A percentile compares a stretch with the other conserved stretches of the same genome.
Evolutionary conservation across 2,888 invertebrate species (phyloP).

Genomic region (Arctia plantaginis): DNA sequence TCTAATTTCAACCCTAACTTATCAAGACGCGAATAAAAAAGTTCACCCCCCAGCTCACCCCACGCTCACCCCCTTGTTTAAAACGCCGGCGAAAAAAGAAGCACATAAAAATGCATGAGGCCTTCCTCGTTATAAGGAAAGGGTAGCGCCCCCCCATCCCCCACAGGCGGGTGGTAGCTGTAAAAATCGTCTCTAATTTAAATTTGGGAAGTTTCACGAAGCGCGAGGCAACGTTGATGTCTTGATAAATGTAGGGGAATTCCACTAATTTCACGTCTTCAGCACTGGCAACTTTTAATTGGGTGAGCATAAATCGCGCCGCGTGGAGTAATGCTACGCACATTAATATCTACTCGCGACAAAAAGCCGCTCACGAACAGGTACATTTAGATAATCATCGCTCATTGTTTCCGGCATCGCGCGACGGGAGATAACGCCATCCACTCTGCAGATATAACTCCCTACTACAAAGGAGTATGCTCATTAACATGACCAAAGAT

Average conservation of each 20-base stretch:
- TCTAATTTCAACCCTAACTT: conserved; percentile 87
- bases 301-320: conserved; percentile 81
- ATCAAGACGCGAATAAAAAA: conserved; percentile 88
- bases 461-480: not conserved
- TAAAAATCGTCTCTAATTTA: conserved; percentile 87
- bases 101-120: conserved; percentile 88
- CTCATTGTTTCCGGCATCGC: conserved; percentile 75
- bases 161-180: conserved; percentile 83
- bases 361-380: conserved; percentile 73
- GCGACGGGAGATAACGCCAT: conserved; percentile 47
- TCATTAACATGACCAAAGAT: conserved; percentile 43
- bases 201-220: conserved; percentile 86
- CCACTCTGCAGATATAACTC: conserved; percentile 34
- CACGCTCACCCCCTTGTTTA: conserved; percentile 86
- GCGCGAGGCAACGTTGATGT: conserved; percentile 84
- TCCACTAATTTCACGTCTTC: conserved; percentile 85
- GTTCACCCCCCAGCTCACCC: conserved; percentile 82
- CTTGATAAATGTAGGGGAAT: conserved; percentile 85
- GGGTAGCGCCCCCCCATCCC: conserved; percentile 82
- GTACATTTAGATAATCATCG: conserved; percentile 81
- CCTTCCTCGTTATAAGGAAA: conserved; percentile 88
- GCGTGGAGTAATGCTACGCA: conserved; percentile 72
- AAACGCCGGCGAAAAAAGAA: conserved; percentile 87
- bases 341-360: conserved; percentile 82
- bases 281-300: conserved; percentile 84